Base-by-base conservation (phyloP, 2,797 vertebrate species). In the Zalophus californianus region DNA sequence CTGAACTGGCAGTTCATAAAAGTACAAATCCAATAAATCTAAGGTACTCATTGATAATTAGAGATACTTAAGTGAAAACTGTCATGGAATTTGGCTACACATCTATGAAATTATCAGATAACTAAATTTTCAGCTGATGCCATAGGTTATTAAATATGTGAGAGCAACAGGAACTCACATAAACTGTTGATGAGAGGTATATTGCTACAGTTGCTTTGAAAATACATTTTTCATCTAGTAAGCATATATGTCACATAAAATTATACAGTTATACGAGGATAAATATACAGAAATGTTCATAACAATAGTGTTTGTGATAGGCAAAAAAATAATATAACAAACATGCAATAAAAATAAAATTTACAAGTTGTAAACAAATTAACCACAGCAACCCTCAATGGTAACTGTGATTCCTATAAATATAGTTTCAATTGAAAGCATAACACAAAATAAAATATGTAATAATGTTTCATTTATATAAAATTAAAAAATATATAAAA, bases 51-150 rank as follows among this genome's bases (percentile, higher is more conserved):
- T 2, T 58, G n/a, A 56, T 21, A 77, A 64, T n/a, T 64, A 56
- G 6, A 41, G 29, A 78, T 44, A 73, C 52, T 72, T 77, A 58
- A 56, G 84, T 94, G 38, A 94, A 97, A 85, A 90, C 7, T 38
- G 21, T 8, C 12, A 68, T 29, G 56, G n/a, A 44, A 68, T 62
- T 80, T 38, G 54, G 79, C 70, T 38, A 3, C 10, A 86, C 25
- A 68, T 6, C 11, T 78, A 68, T 58, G 27, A 72, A 70, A 91
- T 77, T 18, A 91, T n/a, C 62, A 62, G 9, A 38, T 84, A 95
- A 79, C 70, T 90, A 80, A 80, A 92, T 84, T 82, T 56, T 80
- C 35, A 38, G 52, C 14, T 14, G 41, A 64, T 12, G 48, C 1
- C 4, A 27, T 27, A 16, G 56, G 27, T 16, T 84, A 78, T 86